Base-by-base conservation (phyloP, 2,888 invertebrate genomes). In the Apamea crenata region DNA sequence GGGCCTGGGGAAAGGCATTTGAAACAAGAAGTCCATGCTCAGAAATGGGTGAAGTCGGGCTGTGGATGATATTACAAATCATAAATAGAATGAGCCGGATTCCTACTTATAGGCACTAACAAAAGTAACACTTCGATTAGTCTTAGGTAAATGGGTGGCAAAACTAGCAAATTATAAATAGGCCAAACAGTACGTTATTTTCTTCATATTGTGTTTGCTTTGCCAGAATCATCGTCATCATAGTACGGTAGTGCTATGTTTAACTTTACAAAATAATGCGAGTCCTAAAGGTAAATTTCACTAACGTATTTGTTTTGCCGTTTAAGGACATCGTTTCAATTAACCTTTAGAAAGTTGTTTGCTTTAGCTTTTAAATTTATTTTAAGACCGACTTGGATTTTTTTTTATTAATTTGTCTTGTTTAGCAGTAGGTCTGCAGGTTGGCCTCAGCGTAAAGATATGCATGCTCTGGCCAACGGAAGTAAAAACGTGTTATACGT, bases 271-370 rank as follows among this genome's bases (percentile, higher is more conserved):
- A 59, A n/a, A n/a, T n/a, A n/a, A 32, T 10, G 18, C 29, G 16
- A 32, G 18, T 50, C 40, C 21, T 73, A n/a, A 8, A n/a, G 25
- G 44, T 67, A 81, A 47, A 70, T 66, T 82, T 25, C 29, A 56
- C n/a, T 29, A 29, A 36, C 1, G 18, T 53, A 50, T 61, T 53
- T 53, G 21, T 80, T 53, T 53, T 74, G 47, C 16, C 40, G 47
- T 59, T 7, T 66, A 47, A 71, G 74, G 53, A 74, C 21, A 73
- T 47, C 18, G 61, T 29, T 61, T 85, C 32, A 68, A 71, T 80
- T 68, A 63, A 63, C 36, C 53, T 74, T 74, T 74, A 73, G 80
- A 70, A 85, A 71, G 74, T 66, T 50, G 59, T 80, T 79, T 74
- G 36, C 16, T 61, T 59, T 73, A 66, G 44, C 50, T 79, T 67